Conservation (phyloP, 2,113 vertebrate species). For the Centrocercus urophasianus region DNA sequence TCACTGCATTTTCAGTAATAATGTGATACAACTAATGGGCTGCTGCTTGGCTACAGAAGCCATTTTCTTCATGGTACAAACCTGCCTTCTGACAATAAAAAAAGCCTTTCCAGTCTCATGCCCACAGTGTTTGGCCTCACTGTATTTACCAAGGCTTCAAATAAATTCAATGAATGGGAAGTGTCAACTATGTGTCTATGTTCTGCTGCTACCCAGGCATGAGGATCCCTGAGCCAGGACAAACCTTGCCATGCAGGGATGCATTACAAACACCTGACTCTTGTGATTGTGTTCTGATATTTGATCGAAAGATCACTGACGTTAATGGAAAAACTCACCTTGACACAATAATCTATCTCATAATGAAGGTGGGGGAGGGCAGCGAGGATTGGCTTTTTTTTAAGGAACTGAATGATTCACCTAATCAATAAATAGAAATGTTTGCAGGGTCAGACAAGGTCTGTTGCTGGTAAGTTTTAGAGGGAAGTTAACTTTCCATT, state of each 20-base stretch:
- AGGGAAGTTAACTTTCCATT: not conserved
- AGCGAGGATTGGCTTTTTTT: not conserved
- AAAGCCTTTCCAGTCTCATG: not conserved
- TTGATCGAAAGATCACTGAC: conserved; percentile 11
- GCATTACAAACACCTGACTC: not conserved
- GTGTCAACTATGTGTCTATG: not conserved
- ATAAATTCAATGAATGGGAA: not conserved
- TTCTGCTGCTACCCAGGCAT: not conserved
- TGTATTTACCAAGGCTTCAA: not conserved
- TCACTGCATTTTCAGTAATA: not conserved
- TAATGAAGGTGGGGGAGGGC: not conserved
- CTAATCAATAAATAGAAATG: conserved; percentile 7
- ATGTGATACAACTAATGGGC: conserved; percentile 15
- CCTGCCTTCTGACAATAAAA: not conserved
- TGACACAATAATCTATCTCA: not conserved
- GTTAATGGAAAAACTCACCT: conserved; percentile 54
- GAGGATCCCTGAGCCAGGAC: conserved; percentile 1
- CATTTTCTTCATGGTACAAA: not conserved
- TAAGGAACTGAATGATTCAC: conserved; percentile 36
- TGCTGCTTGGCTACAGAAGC: not conserved
- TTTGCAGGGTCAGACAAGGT: not conserved
- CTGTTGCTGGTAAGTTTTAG: not conserved
- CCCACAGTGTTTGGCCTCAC: not conserved
- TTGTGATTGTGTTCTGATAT: not conserved
- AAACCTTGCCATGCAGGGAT: not conserved